These are phyloP conservation scores for Chloroclysta siterata DNA, from an alignment of 2,888 invertebrate genomes.

Conservation along the genomic window DNA sequence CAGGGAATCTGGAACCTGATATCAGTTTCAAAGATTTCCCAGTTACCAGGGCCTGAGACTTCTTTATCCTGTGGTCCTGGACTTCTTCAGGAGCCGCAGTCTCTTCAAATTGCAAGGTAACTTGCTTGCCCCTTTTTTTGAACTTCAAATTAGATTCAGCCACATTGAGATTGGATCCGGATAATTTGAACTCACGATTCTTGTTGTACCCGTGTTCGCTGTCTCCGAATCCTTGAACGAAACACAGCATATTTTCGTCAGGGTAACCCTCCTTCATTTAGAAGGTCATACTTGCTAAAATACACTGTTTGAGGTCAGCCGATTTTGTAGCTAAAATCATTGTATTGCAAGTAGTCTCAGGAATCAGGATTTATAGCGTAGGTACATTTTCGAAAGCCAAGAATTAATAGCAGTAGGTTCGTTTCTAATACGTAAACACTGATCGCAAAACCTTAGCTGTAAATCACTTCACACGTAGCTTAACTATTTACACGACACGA, in stretches of 20 bases:
- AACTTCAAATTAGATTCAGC: slow-evolving; percentile 61
- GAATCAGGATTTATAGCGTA: slow-evolving; percentile 1
- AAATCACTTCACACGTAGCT: slow-evolving; percentile 29
- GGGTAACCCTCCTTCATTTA: slow-evolving; percentile 81
- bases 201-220: slow-evolving; percentile 65
- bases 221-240: slow-evolving; percentile 87
- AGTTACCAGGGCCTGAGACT: slow-evolving; percentile 53
- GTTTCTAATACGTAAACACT: slow-evolving; percentile 35
- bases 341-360: slow-evolving; percentile 9
- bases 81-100: slow-evolving; percentile 44
- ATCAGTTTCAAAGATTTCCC: slow-evolving; percentile 70
- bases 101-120: slow-evolving; percentile 53
- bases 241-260: slow-evolving; percentile 88
- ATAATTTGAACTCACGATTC: slow-evolving; percentile 59
- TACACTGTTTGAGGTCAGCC: slow-evolving; percentile 41
- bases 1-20: slow-evolving; percentile 64
- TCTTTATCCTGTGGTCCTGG: slow-evolving; percentile 52
- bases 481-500: slow-evolving; percentile 7
- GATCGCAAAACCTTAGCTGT: slow-evolving; percentile 35
- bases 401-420: slow-evolving; percentile 2
- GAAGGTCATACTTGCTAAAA: slow-evolving; percentile 62
- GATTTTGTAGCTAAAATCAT: slow-evolving; percentile 28
- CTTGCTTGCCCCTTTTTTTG: slow-evolving; percentile 57
- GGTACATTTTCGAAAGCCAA: slow-evolving; percentile 11
- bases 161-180: slow-evolving; percentile 52